Base-by-base conservation (phyloP, 2,888 invertebrate genomes). In the Chrysolina americana region DNA sequence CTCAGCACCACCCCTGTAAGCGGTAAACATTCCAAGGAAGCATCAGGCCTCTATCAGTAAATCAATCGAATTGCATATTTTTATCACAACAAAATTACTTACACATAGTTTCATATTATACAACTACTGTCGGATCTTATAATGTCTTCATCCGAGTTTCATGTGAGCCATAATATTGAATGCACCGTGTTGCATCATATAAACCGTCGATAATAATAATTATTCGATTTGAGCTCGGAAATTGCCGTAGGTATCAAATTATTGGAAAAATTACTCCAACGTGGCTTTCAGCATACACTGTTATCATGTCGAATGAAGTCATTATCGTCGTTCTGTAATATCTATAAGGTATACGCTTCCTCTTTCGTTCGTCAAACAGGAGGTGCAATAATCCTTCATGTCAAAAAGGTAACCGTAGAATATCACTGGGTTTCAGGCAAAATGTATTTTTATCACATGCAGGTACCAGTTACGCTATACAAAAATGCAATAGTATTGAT, bases 161-260 rank as follows among this genome's bases (percentile, higher is more conserved):
- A 17, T 5, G 50, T 19, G 50, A 50, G 50, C 50, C n/a, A 50
- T 50, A 19, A 50, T 15, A 50, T 50, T 50, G n/a, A 50, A 50
- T 50, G 9, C 2, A 17, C n/a, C n/a, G 10, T 17, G 19, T 50
- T 50, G 9, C 19, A 19, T n/a, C 2, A n/a, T 50, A 17, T 19
- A 9, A 10, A 19, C 19, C 50, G 15, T 50, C 9, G 50, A 50
- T 50, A 15, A 50, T 50, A 50, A 50, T 50, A 50, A 50, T 50
- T 8, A 50, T 50, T 50, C 50, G 19, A 50, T n/a, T 19, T 19
- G 19, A 50, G 44, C 44, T 44, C 44, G 44, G 44, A 44, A 44
- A 44, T 44, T 4, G 44, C 44, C 44, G 15, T 13, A 13, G 44
- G 44, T 44, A 44, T 15, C 15, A 44, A 50, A 17, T 17, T 50